Base-by-base conservation (phyloP, 1,140 invertebrate genomes). In the Formica selysi region DNA sequence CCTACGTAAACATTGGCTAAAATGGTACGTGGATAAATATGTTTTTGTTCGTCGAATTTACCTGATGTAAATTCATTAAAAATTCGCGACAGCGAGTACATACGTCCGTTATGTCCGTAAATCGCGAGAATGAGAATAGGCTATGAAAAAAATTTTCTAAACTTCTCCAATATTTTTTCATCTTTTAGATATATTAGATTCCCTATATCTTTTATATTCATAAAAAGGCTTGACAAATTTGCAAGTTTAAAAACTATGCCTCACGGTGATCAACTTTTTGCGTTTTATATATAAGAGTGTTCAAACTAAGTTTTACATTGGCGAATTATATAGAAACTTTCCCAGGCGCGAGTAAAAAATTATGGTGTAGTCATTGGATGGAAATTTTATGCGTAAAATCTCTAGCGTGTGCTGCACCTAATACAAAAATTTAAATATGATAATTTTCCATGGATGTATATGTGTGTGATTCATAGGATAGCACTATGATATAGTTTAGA, bases 291-390 rank as follows among this genome's bases (percentile, higher is more conserved):
- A 32, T 32, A 19, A 71, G 64, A 57, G 26, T 57, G 36, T 81
- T 71, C 65, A 41, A 41, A 59, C 26, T 29, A 73, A 81, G 51
- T 81, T 71, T 81, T 68, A 54, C 16, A 59, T 71, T 73, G 38
- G 36, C 38, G 67, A 81, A 38, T 73, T 81, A 81, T 22, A 54
- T 22, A 68, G 3, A 59, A 81, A 81, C 67, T 81, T 81, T 16
- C 16, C 16, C 36, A 41, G 48, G 8, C 5, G 44, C 48, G 48
- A 29, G 48, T 68, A 22, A 16, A 29, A 59, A 81, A 81, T 81
- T 81, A 71, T 36, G 16, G 38, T 61, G 61, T 73, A 36, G 51
- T 61, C 67, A 71, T 81, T 44, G 11, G 67, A 3, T 81, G 51
- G 26, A 73, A 81, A 13, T 81, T 81, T 81, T 44, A 81, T 29